Evolutionary conservation across 2,888 invertebrate species (phyloP).

Genomic region (Furcula furcula): DNA sequence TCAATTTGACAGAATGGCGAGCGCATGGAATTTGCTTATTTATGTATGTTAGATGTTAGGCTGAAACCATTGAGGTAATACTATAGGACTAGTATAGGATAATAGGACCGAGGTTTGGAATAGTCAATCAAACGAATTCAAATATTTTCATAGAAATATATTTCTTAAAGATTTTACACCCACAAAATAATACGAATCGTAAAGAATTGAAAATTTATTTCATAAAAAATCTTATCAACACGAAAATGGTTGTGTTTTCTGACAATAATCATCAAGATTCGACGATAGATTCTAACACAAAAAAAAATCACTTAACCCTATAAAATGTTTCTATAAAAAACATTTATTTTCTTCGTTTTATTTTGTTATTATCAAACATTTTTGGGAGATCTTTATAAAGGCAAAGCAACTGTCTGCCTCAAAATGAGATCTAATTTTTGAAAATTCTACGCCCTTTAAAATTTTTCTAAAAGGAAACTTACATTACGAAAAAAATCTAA

Average conservation of each 20-base stretch:
- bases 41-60: too few species aligned
- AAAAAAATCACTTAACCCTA: conserved; percentile 42
- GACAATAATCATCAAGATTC: conserved; percentile 44
- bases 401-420: conserved; percentile 48
- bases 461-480: conserved; percentile 53
- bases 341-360: conserved; percentile 35
- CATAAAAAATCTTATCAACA: conserved; percentile 53
- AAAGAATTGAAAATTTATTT: conserved; percentile 61
- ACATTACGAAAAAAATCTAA: conserved; percentile 45
- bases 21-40: too few species aligned
- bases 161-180: conserved; percentile 56
- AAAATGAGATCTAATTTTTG: conserved; percentile 76
- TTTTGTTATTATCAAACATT: conserved; percentile 57
- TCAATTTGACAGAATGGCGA: too few species aligned
- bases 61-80: too few species aligned
- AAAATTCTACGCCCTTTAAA: conserved; percentile 57
- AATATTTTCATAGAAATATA: conserved; percentile 56
- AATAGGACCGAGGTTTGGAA: too few species aligned
- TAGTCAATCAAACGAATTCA: conserved; percentile 22
- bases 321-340: conserved; percentile 53
- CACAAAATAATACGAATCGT: conserved; percentile 60
- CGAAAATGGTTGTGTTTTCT: conserved; percentile 60
- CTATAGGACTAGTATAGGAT: too few species aligned
- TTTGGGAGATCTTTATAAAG: conserved; percentile 69
- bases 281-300: conserved; percentile 38